Evolutionary conservation across 2,113 vertebrate genomes (phyloP), one percentile per base, ranked within the genome.

Genomic region (Perccottus glenii): DNA sequence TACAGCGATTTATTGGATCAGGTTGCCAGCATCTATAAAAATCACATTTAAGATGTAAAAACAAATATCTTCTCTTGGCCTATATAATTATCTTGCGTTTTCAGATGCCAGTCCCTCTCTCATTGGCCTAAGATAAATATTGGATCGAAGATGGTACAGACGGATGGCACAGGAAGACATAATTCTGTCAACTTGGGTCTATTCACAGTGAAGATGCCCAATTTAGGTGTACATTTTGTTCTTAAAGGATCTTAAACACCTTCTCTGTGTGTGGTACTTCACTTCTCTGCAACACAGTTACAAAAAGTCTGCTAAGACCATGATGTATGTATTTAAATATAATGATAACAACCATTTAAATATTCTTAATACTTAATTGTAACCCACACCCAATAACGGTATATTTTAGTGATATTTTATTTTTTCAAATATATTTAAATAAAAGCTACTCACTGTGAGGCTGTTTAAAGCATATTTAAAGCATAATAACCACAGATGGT

Each of bases 61-160:
- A 88, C 83, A 87, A 90, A 88, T 89, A 87, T 89, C 78, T 87
- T 82, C 79, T 73, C 67, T 89, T 90, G 86, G 89, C 91, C 89
- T 88, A 92, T 88, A 90, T 90, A 90, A 89, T 92, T 91, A 90
- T 92, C 91, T 89, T 85, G 73, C 77, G 70, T 87, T 92, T 90
- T 91, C 88, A 92, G 87, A 91, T 90, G 87, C 78, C 86, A 91
- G 87, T 69, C 73, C 75, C 65, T 88, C 76, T 79, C 71, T 85
- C 76, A 79, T 68, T 82, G 79, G 83, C 70, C 83, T 69, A 67
- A 81, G 78, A 89, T 85, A 77, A 78, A 85, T 81, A 83, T 83
- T 89, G 86, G 85, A 88, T 86, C 48, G 64, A 81, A 90, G 78
- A 87, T 85, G 85, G 71, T 82, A 80, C 82, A 87, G 85, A 82